These are phyloP conservation scores for Porites australiensis DNA, from an alignment of 64 coral and sea anemone genomes.

Conservation along the genomic window DNA sequence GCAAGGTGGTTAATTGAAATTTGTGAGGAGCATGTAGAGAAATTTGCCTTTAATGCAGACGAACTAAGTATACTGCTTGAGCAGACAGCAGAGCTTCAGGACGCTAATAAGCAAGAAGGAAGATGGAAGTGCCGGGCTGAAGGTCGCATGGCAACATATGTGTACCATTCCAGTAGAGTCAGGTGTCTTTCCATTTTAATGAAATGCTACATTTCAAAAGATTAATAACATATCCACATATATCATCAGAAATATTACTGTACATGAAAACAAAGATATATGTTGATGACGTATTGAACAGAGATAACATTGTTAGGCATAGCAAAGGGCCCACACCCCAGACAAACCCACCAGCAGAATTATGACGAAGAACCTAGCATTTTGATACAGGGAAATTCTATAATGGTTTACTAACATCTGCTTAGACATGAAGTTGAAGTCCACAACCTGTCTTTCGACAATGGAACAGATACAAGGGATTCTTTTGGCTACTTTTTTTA, in stretches of 20 bases:
- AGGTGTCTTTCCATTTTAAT: slow-evolving; percentile 22
- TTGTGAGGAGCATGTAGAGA: slow-evolving; percentile 49
- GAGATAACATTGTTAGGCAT: too few species aligned
- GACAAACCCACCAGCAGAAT: too few species aligned
- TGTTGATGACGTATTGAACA: too few species aligned
- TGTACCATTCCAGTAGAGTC: slow-evolving; percentile 59
- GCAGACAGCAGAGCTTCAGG: slow-evolving; percentile 42
- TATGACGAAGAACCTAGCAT: too few species aligned
- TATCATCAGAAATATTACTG: too few species aligned
- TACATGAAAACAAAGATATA: too few species aligned
- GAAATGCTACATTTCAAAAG: too few species aligned
- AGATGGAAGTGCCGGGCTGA: slow-evolving; percentile 38
- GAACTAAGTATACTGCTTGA: slow-evolving; percentile 13
- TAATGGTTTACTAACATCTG: too few species aligned
- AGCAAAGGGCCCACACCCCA: too few species aligned
- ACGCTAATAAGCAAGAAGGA: slow-evolving; percentile 12
- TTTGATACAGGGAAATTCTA: too few species aligned
- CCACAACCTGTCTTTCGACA: slow-evolving; percentile 60
- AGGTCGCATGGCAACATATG: slow-evolving; percentile 34
- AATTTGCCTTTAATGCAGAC: slow-evolving; percentile 37
- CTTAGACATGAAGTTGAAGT: slow-evolving; percentile 52
- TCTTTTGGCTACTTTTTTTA: slow-evolving; percentile 59
- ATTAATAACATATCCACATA: too few species aligned
- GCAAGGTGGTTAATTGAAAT: slow-evolving; percentile 47
- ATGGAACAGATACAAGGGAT: slow-evolving; percentile 45